phyloP scores from a whole-genome alignment of 2,113 vertebrate genomes.

The Erpornis zantholeuca region DNA sequence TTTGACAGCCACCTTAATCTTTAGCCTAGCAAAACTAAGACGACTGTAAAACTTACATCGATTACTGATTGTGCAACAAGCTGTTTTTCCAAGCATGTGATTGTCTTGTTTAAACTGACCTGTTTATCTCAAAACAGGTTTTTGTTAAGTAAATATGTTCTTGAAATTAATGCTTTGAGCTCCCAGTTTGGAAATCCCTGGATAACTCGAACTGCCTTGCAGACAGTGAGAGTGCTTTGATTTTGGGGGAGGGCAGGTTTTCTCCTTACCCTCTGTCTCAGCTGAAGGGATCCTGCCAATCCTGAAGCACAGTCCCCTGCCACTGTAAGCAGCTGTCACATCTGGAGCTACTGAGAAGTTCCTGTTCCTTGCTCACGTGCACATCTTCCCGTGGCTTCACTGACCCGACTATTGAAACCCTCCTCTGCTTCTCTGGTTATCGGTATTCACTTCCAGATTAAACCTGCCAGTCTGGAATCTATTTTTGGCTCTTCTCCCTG shows the following conservation, averaged over 20 bases:
- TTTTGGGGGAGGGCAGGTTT: neutral
- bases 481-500: neutral
- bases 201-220: neutral
- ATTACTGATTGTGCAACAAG: neutral
- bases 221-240: neutral
- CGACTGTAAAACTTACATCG: neutral
- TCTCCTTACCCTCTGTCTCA: neutral
- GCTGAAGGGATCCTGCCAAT: neutral
- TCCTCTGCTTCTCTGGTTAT: neutral
- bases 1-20: neutral
- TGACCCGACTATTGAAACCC: neutral
- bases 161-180: neutral
- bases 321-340: neutral
- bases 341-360: neutral
- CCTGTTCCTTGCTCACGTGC: neutral
- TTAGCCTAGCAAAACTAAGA: neutral
- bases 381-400: accelerated
- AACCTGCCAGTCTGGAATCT: neutral
- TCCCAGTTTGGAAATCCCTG: neutral
- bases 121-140: neutral
- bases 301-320: neutral
- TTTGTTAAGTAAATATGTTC: neutral
- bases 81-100: neutral
- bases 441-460: accelerated
- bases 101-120: neutral